Conservation (phyloP, 1,140 invertebrate genomes). For the Ptiloglossa arizonensis region DNA sequence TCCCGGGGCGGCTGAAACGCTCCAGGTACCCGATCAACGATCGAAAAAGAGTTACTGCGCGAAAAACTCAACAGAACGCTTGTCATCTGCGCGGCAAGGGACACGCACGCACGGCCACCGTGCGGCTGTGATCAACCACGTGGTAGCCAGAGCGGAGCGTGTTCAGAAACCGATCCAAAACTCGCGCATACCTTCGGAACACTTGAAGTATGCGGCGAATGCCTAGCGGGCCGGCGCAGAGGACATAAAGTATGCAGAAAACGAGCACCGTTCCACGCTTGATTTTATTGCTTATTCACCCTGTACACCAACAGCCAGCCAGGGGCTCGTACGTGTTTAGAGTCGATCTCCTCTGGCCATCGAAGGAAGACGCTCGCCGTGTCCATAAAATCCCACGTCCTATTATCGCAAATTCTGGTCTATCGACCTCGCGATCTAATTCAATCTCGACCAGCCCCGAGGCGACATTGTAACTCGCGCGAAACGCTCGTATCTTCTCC, state of each 20-base stretch:
- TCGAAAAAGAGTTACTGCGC: too few species aligned
- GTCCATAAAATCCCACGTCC: slow-evolving; percentile 40
- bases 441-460: slow-evolving; percentile 21
- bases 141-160: slow-evolving; percentile 4
- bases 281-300: slow-evolving; percentile 65
- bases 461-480: slow-evolving; percentile 20
- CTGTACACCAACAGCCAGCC: not conserved
- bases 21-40: too few species aligned
- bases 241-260: slow-evolving; percentile 61
- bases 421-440: slow-evolving; percentile 37
- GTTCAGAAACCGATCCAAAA: slow-evolving; percentile 27
- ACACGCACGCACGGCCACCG: not conserved
- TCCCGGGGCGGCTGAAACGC: too few species aligned
- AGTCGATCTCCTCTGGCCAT: slow-evolving; percentile 32
- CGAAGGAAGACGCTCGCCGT: not conserved
- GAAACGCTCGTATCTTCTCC: not conserved
- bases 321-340: slow-evolving; percentile 39
- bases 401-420: slow-evolving; percentile 51
- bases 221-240: slow-evolving; percentile 1
- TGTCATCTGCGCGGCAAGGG: not conserved
- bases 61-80: too few species aligned
- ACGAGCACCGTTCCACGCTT: slow-evolving; percentile 54
- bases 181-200: slow-evolving; percentile 35
- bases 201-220: slow-evolving; percentile 44
- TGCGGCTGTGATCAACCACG: not conserved